These are phyloP conservation scores for Diadumene lineata DNA, from an alignment of 92 coral and sea anemone genomes.

Conservation along the genomic window DNA sequence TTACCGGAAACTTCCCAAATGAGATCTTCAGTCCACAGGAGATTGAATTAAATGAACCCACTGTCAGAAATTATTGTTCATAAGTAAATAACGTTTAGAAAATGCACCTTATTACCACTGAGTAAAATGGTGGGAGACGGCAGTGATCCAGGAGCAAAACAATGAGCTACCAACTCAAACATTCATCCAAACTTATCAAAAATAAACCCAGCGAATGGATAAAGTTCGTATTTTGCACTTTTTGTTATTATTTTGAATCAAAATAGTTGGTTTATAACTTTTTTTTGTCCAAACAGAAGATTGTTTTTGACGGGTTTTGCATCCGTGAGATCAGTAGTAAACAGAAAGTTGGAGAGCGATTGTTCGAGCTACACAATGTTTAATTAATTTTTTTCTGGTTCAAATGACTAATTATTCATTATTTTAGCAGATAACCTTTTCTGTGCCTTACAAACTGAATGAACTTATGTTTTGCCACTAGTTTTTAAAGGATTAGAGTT, in stretches of 20 bases:
- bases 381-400: background rate
- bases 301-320: background rate
- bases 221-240: background rate
- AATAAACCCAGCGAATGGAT: background rate
- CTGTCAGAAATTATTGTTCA: constrained; percentile 15
- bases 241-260: background rate
- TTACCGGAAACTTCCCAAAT: constrained; percentile 30
- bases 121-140: background rate
- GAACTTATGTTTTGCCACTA: background rate
- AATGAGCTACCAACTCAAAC: background rate
- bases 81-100: constrained; percentile 9
- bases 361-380: background rate
- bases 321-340: background rate
- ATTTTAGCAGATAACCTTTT: background rate
- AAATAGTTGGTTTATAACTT: background rate
- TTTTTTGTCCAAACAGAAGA: background rate
- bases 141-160: background rate
- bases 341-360: background rate
- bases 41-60: constrained; percentile 18
- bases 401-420: constrained; percentile 1
- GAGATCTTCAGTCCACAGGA: constrained; percentile 28
- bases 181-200: background rate
- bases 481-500: background rate
- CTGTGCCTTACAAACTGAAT: background rate
- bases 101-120: background rate